These are phyloP conservation scores for Acrobasis repandana DNA, from an alignment of 2,888 invertebrate genomes.

Conservation along the genomic window DNA sequence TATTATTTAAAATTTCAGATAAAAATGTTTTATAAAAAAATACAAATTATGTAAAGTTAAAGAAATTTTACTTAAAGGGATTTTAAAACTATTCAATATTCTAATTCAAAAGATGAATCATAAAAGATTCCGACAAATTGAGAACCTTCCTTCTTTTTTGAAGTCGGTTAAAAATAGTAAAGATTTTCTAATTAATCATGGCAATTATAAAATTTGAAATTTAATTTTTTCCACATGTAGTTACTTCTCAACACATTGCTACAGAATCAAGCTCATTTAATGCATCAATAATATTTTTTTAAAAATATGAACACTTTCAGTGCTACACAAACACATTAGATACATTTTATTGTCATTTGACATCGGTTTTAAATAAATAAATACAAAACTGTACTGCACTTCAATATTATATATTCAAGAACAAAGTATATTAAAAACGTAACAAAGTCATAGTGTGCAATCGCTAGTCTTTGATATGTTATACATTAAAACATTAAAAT, in stretches of 20 bases:
- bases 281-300: slow-evolving; percentile 54
- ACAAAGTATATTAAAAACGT: slow-evolving; percentile 34
- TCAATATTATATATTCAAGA: slow-evolving; percentile 57
- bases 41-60: too few relatives aligned
- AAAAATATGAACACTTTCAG: slow-evolving; percentile 70
- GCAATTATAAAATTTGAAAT: too few relatives aligned
- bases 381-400: slow-evolving; percentile 43
- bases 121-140: too few relatives aligned
- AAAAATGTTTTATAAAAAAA: too few relatives aligned
- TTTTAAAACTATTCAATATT: too few relatives aligned
- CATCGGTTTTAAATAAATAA: slow-evolving; percentile 54
- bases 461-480: slow-evolving; percentile 66
- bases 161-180: too few relatives aligned
- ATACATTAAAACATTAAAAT: slow-evolving; percentile 44
- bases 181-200: too few relatives aligned
- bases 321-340: slow-evolving; percentile 57
- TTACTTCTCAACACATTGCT: background rate
- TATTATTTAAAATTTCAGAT: background rate
- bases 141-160: too few relatives aligned
- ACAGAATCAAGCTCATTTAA: slow-evolving; percentile 33
- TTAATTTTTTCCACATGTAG: too few relatives aligned
- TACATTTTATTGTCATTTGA: slow-evolving; percentile 60
- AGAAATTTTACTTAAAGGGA: too few relatives aligned
- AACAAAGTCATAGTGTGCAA: slow-evolving; percentile 26
- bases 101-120: too few relatives aligned